Conservation (phyloP, 2,797 vertebrate genomes). For the Micromesistius poutassou region DNA sequence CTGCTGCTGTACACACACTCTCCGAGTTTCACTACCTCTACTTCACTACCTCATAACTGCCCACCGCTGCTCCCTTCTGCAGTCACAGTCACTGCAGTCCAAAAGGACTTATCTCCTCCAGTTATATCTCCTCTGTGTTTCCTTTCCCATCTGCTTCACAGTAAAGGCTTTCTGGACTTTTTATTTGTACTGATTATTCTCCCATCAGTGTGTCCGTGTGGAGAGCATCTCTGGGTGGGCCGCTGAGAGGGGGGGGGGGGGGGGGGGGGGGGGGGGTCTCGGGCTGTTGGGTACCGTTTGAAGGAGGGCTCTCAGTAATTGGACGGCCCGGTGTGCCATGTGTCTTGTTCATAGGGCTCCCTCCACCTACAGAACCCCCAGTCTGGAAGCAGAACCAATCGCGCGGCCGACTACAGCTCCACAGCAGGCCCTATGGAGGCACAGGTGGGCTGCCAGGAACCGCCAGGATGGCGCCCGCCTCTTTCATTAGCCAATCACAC, state of each 20-base stretch:
- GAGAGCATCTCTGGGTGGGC: conserved; percentile 22
- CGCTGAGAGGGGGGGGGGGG: neutral
- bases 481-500: neutral
- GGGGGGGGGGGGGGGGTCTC: neutral
- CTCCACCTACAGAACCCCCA: conserved; percentile 77
- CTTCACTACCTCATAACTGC: conserved; percentile 22
- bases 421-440: conserved; percentile 84
- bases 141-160: neutral
- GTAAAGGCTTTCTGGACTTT: conserved; percentile 16
- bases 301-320: conserved; percentile 37
- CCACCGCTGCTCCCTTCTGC: conserved; percentile 22
- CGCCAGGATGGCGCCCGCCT: conserved; percentile 45
- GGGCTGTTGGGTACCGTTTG: conserved; percentile 11
- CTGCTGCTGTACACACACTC: conserved; percentile 22
- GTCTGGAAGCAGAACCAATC: conserved; percentile 88
- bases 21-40: too few relatives aligned
- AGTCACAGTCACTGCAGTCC: conserved; percentile 18
- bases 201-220: conserved; percentile 27
- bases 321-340: conserved; percentile 53
- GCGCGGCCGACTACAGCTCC: conserved; percentile 80
- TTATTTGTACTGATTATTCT: conserved; percentile 24
- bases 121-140: conserved; percentile 6
- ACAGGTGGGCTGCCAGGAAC: conserved; percentile 86
- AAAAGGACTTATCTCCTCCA: neutral
- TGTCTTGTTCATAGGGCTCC: conserved; percentile 76